These are phyloP conservation scores for Microtus oregoni DNA, from an alignment of 2,113 vertebrate species.

Conservation along the genomic window DNA sequence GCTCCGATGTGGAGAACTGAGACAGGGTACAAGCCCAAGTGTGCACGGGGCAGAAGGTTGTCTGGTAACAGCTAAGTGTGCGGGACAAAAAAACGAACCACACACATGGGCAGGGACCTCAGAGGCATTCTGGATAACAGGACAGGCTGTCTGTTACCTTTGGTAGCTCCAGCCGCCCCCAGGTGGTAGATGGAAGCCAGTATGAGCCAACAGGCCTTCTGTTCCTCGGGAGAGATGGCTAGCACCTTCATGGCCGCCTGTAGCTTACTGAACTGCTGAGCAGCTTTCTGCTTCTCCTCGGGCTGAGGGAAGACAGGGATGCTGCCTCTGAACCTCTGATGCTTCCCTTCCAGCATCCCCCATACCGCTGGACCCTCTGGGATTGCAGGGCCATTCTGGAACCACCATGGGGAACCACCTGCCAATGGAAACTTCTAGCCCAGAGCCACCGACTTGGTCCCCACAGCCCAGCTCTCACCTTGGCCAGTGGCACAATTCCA, in stretches of 20 bases:
- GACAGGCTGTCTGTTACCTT: slow-evolving; percentile 89
- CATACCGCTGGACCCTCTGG: neutral
- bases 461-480: slow-evolving; percentile 86
- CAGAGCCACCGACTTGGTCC: neutral
- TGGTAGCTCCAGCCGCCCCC: slow-evolving; percentile 96
- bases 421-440: neutral
- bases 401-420: neutral
- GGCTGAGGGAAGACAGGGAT: slow-evolving; percentile 61
- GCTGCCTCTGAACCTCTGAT: neutral
- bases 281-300: slow-evolving; percentile 96
- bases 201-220: slow-evolving; percentile 93
- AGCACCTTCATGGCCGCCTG: slow-evolving; percentile 98
- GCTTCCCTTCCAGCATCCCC: neutral
- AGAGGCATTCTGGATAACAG: neutral
- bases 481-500: slow-evolving; percentile 91
- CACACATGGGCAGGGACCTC: neutral
- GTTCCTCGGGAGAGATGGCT: slow-evolving; percentile 94
- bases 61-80: neutral
- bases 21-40: neutral
- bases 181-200: slow-evolving; percentile 96
- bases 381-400: neutral
- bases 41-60: neutral
- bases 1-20: neutral
- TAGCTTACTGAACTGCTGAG: slow-evolving; percentile 96
- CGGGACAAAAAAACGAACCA: neutral